Evolutionary conservation across 2,888 invertebrate species (phyloP).

Genomic region (Tipula helvola): DNA sequence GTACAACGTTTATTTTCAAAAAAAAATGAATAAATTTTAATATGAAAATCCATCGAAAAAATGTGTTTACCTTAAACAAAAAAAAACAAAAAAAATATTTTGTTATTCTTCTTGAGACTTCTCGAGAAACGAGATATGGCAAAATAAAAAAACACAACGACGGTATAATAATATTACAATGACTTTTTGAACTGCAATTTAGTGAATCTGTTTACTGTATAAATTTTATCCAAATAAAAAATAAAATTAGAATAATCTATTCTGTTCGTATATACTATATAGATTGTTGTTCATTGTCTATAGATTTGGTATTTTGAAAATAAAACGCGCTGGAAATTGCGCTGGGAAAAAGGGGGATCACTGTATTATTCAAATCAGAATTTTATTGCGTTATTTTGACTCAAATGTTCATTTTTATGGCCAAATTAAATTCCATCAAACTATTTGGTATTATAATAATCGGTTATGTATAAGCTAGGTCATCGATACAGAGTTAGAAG

Average conservation of each 20-base stretch:
- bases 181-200: slow-evolving; percentile 13
- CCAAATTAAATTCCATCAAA: not conserved
- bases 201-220: slow-evolving; percentile 13
- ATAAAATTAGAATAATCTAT: not conserved
- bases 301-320: not conserved
- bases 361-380: not conserved
- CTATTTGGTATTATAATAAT: not conserved
- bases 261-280: not conserved
- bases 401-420: not conserved
- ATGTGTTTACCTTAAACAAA: slow-evolving; percentile 4
- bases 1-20: not conserved
- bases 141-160: not conserved
- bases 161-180: not conserved
- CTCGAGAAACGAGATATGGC: not conserved
- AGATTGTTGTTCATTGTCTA: not conserved
- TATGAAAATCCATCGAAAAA: slow-evolving; percentile 12
- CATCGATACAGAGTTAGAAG: too few relatives aligned
- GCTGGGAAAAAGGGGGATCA: not conserved
- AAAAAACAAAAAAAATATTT: not conserved
- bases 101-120: not conserved
- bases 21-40: slow-evolving; percentile 8
- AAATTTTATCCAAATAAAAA: not conserved
- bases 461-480: not conserved
- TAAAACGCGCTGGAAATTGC: not conserved
- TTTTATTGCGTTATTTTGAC: not conserved